These are phyloP conservation scores for Perodicticus potto DNA, from an alignment of 2,797 vertebrate genomes.

Conservation along the genomic window DNA sequence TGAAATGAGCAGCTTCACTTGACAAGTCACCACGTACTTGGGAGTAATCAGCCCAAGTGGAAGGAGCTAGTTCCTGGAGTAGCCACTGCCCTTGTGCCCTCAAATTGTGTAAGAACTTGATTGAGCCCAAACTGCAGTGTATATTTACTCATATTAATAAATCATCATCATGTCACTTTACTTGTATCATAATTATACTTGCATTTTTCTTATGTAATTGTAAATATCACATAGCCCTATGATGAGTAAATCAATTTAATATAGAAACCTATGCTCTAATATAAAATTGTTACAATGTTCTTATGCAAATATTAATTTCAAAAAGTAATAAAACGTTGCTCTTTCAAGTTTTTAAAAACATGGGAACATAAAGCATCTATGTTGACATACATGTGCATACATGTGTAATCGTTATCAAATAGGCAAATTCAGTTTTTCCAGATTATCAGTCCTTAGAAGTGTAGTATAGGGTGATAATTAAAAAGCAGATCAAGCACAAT, in stretches of 20 bases:
- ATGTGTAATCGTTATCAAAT: neutral
- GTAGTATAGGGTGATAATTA: neutral
- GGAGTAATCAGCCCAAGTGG: neutral
- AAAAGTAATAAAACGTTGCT: neutral
- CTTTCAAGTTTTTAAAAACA: neutral
- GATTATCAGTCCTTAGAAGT: neutral
- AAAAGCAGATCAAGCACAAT: neutral
- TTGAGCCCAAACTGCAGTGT: neutral
- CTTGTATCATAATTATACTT: neutral
- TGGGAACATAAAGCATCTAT: neutral
- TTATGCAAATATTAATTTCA: neutral
- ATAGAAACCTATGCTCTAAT: neutral
- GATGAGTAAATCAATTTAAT: neutral
- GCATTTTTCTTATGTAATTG: neutral
- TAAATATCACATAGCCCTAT: neutral
- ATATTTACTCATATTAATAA: constrained; percentile 7
- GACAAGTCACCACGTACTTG: too few relatives aligned
- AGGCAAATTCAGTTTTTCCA: neutral
- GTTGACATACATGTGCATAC: neutral
- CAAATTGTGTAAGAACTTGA: neutral
- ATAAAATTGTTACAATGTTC: neutral
- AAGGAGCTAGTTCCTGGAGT: neutral
- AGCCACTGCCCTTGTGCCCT: neutral
- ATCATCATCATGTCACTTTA: neutral
- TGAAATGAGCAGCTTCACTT: neutral